Evolutionary conservation across 2,797 vertebrate species (phyloP).

Genomic region (Ptychadena robeensis): DNA sequence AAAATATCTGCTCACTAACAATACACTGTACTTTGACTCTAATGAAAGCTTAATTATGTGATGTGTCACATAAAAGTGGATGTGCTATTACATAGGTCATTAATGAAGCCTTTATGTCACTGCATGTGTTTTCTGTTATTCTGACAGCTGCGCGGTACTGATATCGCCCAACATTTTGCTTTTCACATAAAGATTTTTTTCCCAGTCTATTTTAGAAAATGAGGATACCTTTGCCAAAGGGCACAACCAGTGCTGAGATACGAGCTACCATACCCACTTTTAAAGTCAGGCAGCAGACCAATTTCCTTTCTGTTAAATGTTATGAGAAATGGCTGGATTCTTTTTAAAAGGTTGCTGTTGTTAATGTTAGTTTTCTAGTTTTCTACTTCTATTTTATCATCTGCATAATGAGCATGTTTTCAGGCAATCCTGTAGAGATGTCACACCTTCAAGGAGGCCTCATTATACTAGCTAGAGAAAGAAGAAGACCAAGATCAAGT

Average conservation of each 20-base stretch:
- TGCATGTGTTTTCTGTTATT: neutral
- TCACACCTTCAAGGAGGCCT: neutral
- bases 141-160: neutral
- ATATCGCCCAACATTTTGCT: neutral
- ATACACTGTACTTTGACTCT: no score
- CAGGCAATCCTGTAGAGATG: neutral
- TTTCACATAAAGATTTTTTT: neutral
- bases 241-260: neutral
- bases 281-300: neutral
- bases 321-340: neutral
- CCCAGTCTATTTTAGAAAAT: slow-evolving; percentile 5
- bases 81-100: neutral
- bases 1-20: no score
- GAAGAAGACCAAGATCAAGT: neutral
- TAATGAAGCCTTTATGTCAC: neutral
- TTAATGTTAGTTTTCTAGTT: neutral
- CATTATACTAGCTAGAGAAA: neutral
- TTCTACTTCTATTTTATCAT: neutral
- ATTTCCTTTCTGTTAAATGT: neutral
- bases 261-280: neutral
- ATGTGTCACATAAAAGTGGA: neutral
- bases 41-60: neutral
- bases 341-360: neutral
- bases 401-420: neutral
- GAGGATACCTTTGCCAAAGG: slow-evolving; percentile 12